Base-by-base conservation (phyloP, 2,797 vertebrate species). In the Jordanella pulchra region DNA sequence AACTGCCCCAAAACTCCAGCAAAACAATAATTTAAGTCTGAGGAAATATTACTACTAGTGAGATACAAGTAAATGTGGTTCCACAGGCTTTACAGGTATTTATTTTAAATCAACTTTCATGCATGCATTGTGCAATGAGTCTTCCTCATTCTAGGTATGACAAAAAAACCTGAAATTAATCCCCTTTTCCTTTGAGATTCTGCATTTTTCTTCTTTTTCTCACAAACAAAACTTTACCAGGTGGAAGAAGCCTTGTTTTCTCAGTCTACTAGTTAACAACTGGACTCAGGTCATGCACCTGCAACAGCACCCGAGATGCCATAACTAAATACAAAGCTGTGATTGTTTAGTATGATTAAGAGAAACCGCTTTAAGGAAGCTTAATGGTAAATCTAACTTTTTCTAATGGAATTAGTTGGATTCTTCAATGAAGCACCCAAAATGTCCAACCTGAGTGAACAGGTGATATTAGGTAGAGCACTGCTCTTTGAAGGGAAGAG, bases 291-390 rank as follows among this genome's bases (percentile, higher is more conserved):
- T 89, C 76, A 80, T 78, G 75, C 78, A 84, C 88, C 81, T 84
- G 75, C 85, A 70, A 3, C 78, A 75, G 69, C 76, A 65, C 81
- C 76, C 7, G 47, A 81, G 80, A 82, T 53, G 66, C 84, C 73
- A 87, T 5, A 85, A 73, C 73, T 68, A 78, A 86, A 86, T 75
- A 87, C 80, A 91, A 89, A 74, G 84, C 84, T 0, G 68, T 86
- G 88, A 89, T 93, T 92, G 90, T 93, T 91, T 91, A 87, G 87
- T 87, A 39, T 92, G 87, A 93, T 93, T 86, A 91, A 77, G 79
- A 82, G 77, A 81, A 90, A 84, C 83, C 77, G 87, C 83, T 89
- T 89, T 83, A 66, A 84, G 76, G 82, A 85, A 81, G 84, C 86
- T 89, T 84, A 87, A 82, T 84, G 71, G 78, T 67, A 91, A 90